Base-by-base conservation (phyloP, 2,797 vertebrate genomes). In the Hydrolagus colliei region DNA sequence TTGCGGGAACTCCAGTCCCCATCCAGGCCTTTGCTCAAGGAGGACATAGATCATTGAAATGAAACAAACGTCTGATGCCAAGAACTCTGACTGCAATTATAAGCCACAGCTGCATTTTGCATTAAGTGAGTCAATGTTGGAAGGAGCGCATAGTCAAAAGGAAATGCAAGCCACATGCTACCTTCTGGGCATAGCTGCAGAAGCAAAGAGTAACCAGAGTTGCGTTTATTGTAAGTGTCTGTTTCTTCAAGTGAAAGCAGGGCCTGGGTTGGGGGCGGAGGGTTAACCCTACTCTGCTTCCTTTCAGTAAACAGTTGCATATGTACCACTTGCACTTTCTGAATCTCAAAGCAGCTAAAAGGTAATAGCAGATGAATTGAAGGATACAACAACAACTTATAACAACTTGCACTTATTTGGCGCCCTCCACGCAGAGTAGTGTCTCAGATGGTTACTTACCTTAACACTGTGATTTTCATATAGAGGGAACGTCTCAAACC, bases 1-100 rank as follows among this genome's bases (percentile, higher is more conserved):
- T 77, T 59, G 61, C 52, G 75, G 61, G 52, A 77, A 61, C 41
- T 3, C 61, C 75, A 77, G 52, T 77, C 41, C 20, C 41, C 52
- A 77, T 61, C 14, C 75, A 1, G 61, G 75, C 41, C 61, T 20
- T 77, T 77, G 41, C 75, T 61, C 59, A 52, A 41, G 59, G 52
- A 9, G 41, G 35, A 61, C 75, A 61, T n/a, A n/a, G 75, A 77
- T n/a, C 68, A 77, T 77, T 61, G 52, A 77, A 77, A 77, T 77
- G 9, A 77, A 52, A 77, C 9, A 20, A n/a, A n/a, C 59, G 2
- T 77, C n/a, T 61, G 41, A 77, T 9, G 12, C 12, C 3, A n/a
- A 2, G 74, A 16, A 77, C 18, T 61, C 18, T 61, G 75, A 8
- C 75, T 61, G 75, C n/a, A 77, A 77, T 61, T 77, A 76, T 76